Conservation (phyloP, 2,888 invertebrate species). For the Heliconius aoede region DNA sequence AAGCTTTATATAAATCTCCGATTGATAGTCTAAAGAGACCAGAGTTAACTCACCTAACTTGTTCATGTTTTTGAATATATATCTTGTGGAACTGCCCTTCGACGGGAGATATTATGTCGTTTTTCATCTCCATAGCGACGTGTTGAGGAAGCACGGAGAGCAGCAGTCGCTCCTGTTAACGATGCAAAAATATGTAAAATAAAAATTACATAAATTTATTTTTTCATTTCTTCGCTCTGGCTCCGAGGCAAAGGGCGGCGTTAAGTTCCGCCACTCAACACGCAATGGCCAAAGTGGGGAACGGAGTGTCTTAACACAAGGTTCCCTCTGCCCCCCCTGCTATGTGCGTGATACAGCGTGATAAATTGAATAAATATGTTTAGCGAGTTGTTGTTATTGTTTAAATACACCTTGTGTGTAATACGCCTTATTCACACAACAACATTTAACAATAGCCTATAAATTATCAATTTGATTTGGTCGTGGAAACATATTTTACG, state of each 20-base stretch:
- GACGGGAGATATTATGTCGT: conserved; percentile 94
- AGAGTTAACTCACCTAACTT: conserved; percentile 89
- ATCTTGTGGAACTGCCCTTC: conserved; percentile 97
- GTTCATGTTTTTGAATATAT: conserved; percentile 96
- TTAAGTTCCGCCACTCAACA: too few relatives aligned
- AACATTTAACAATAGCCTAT: neutral
- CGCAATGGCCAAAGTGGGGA: too few relatives aligned
- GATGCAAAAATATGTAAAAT: conserved; percentile 28
- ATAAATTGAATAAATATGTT: too few relatives aligned
- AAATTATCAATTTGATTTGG: conserved; percentile 9
- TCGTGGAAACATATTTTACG: conserved; percentile 16
- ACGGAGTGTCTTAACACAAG: too few relatives aligned
- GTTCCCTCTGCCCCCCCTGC: too few relatives aligned
- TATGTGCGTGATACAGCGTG: too few relatives aligned
- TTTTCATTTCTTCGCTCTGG: too few relatives aligned
- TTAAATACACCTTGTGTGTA: neutral
- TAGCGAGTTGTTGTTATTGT: neutral
- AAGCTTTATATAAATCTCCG: neutral
- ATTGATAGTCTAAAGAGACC: neutral
- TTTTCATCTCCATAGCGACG: conserved; percentile 97
- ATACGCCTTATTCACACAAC: neutral
- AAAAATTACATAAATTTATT: too few relatives aligned
- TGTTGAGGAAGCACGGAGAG: conserved; percentile 95
- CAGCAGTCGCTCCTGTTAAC: conserved; percentile 89
- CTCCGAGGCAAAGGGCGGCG: too few relatives aligned